Evolutionary conservation across 2,113 vertebrate genomes (phyloP), one percentile per base, ranked within the genome.

Genomic region (Oryzias melastigma): DNA sequence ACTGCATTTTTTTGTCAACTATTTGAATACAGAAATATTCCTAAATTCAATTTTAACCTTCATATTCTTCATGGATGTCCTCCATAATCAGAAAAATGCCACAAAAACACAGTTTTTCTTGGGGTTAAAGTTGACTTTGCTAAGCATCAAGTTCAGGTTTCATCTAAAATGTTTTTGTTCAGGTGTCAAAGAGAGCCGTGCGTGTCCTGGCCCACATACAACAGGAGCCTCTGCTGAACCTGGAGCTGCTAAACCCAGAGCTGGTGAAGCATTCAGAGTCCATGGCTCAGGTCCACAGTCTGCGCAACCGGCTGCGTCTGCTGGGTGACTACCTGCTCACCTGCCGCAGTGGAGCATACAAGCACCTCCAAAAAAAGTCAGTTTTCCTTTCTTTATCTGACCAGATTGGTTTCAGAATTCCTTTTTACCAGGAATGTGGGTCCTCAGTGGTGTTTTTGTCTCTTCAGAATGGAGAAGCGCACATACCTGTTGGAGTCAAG

Each of bases 321-420:
- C 87, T 98, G 22, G 96, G 94, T 0, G 95, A 98, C 71, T 98
- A 98, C 70, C 83, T 99, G 53, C 75, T 89, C 57, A 88, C 94
- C 73, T 98, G 97, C 78, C 94, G 96, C 70, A 98, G 96, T 0
- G 93, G 93, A 0, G 94, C 93, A 73, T 77, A 92, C 57, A 94
- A 94, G 84, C 93, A 93, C 46, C 77, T 92, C 13, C 82, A 87
- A 16, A 60, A 76, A 50, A 91, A 80, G 92, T 92, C 17, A 64
- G 52, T 62, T 62, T 51, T 29, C 5, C 17, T 13, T 10, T 18
- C 1, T 12, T 0, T 40, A 19, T 46, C 15, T 2, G 17, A 27
- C 17, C 4, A 8, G 16, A 19, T 45, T 4, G 20, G 29, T 3
- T 24, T 13, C 4, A 44, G 14, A 7, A 10, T 4, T 57, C 19